Base-by-base conservation (phyloP, 2,888 invertebrate species). In the Melanostoma scalare region DNA sequence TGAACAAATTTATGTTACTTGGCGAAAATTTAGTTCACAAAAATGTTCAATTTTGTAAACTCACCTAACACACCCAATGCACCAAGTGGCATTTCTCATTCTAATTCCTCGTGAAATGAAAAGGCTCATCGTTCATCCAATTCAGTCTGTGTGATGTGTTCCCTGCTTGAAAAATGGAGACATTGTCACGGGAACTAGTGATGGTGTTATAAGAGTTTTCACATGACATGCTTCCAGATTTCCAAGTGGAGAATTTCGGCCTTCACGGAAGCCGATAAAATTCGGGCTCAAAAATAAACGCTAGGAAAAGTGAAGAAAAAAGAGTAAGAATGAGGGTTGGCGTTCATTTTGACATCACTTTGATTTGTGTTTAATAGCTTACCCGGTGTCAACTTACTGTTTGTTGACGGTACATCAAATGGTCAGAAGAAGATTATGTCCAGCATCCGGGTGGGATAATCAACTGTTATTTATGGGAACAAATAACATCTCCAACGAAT, bases 81-180 rank as follows among this genome's bases (percentile, higher is more conserved):
- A n/a, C n/a, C n/a, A n/a, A n/a, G n/a, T n/a, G n/a, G n/a, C n/a
- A n/a, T n/a, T n/a, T n/a, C n/a, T n/a, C n/a, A n/a, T n/a, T n/a
- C n/a, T n/a, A n/a, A n/a, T n/a, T n/a, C n/a, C n/a, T n/a, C n/a
- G n/a, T n/a, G n/a, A n/a, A n/a, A n/a, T n/a, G n/a, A n/a, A n/a
- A n/a, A n/a, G n/a, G n/a, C n/a, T n/a, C n/a, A n/a, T n/a, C n/a
- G n/a, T 93, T 35, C 88, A 90, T 81, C 99, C 99, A 0, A 95
- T 96, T 0, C 95, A 96, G 85, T 97, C 97, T 0, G 95, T 98
- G 0, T 99, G 99, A 99, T 92, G 94, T 31, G 95, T 98, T 1
- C 93, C 94, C 9, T 94, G 95, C 71, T 92, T 99, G 35, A 92
- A 93, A 4, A 98, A 98, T 91, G 96, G 96, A 0, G 99, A 99